Percentiles rank a stretch among this genome's conserved stretches.
phyloP scores from a whole-genome alignment of 2,797 vertebrate genomes.

The Hylomyscus alleni region DNA sequence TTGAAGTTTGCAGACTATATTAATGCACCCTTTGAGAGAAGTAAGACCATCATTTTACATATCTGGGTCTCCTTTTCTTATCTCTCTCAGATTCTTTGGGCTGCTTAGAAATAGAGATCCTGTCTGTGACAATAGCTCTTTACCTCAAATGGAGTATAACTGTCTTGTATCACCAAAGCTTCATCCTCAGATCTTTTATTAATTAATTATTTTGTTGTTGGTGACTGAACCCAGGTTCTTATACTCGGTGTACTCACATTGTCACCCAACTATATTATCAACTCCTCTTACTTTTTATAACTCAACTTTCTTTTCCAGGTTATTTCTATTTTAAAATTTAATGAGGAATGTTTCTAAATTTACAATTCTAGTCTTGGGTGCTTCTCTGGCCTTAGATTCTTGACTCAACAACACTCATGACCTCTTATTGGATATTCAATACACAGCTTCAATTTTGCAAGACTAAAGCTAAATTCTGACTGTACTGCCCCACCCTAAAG shows the following conservation, averaged over 20 bases:
- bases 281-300: slow-evolving; percentile 28
- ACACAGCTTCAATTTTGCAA: background rate
- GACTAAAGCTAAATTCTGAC: background rate
- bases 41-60: background rate
- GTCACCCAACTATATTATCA: background rate
- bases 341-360: slow-evolving; percentile 25
- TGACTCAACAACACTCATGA: slow-evolving; percentile 31
- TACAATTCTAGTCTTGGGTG: background rate
- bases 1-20: background rate
- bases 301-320: background rate
- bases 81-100: background rate
- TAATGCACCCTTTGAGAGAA: background rate
- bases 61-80: background rate
- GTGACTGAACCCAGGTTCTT: background rate
- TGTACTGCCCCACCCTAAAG: background rate
- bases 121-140: background rate
- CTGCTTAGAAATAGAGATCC: background rate
- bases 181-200: background rate
- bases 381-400: background rate
- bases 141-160: background rate
- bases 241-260: no score
- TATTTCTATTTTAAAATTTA: slow-evolving; percentile 45
- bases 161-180: background rate
- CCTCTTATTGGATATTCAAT: background rate
- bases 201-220: background rate